Evolutionary conservation across 2,113 vertebrate species (phyloP).

Genomic region (Ceratotherium simum): DNA sequence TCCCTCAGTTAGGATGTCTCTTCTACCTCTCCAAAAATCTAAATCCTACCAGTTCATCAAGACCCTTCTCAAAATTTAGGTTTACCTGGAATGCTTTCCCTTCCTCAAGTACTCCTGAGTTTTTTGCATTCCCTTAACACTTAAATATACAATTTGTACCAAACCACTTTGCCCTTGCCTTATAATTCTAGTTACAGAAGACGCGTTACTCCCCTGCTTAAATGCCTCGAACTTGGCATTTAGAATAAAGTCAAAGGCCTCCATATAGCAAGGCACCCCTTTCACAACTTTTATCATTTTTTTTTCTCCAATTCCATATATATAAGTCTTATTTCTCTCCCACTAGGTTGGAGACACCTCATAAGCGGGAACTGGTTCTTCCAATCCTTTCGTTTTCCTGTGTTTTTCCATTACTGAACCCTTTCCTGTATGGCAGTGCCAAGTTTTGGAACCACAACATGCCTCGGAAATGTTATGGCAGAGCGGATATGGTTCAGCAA

Average conservation of each 20-base stretch:
- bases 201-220: background rate
- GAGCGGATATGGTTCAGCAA: background rate
- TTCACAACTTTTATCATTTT: background rate
- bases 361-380: background rate
- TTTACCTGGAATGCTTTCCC: background rate
- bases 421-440: background rate
- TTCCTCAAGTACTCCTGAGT: background rate
- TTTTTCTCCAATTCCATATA: background rate
- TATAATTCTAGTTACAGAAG: slow-evolving; percentile 1
- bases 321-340: background rate
- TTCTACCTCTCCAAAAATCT: background rate
- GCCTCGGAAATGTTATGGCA: background rate
- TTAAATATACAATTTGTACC: background rate
- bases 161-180: background rate
- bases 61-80: background rate
- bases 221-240: background rate
- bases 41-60: background rate
- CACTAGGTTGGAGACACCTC: background rate
- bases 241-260: background rate
- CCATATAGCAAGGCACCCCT: background rate
- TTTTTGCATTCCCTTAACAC: background rate
- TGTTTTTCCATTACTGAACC: background rate
- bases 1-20: background rate
- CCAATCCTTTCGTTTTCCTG: background rate
- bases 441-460: background rate